These are phyloP conservation scores for Lasioglossum albipes DNA, from an alignment of 1,140 invertebrate species.

Conservation along the genomic window DNA sequence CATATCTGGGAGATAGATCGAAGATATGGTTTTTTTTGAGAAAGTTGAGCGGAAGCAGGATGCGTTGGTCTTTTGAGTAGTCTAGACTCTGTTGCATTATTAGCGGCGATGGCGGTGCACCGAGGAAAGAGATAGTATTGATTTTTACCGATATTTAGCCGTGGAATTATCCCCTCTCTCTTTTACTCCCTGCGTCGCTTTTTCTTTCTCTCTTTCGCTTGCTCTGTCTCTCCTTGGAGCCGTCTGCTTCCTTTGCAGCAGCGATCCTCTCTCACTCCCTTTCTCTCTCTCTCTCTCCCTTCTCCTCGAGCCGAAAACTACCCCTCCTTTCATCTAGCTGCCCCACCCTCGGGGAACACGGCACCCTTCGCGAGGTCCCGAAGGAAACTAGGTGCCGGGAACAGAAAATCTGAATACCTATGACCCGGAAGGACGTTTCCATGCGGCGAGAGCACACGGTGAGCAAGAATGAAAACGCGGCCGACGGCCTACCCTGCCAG, in stretches of 20 bases:
- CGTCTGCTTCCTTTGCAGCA: conserved; percentile 48
- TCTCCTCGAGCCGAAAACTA: conserved; percentile 24
- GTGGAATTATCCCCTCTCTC: conserved; percentile 75
- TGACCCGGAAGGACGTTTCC: conserved; percentile 65
- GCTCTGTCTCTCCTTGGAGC: conserved; percentile 55
- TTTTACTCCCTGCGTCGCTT: conserved; percentile 53
- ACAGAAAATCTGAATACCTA: conserved; percentile 66
- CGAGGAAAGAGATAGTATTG: conserved; percentile 77
- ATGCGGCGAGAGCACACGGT: conserved; percentile 57
- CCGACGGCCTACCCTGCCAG: background rate
- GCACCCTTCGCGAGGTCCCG: conserved; percentile 61
- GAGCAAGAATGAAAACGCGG: conserved; percentile 44
- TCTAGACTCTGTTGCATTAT: conserved; percentile 66
- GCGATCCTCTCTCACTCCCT: conserved; percentile 49
- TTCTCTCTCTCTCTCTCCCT: conserved; percentile 54
- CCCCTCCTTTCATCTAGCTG: conserved; percentile 39
- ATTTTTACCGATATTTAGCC: conserved; percentile 79
- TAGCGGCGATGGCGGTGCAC: conserved; percentile 66
- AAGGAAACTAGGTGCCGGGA: conserved; percentile 47
- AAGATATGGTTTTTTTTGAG: too few species aligned
- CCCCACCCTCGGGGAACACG: conserved; percentile 47
- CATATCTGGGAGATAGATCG: too few species aligned
- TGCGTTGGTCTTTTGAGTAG: conserved; percentile 19
- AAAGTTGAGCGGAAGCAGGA: background rate
- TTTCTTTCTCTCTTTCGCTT: conserved; percentile 55